Evolutionary conservation across 2,888 invertebrate species (phyloP).

Genomic region (Parnassius glacialis): DNA sequence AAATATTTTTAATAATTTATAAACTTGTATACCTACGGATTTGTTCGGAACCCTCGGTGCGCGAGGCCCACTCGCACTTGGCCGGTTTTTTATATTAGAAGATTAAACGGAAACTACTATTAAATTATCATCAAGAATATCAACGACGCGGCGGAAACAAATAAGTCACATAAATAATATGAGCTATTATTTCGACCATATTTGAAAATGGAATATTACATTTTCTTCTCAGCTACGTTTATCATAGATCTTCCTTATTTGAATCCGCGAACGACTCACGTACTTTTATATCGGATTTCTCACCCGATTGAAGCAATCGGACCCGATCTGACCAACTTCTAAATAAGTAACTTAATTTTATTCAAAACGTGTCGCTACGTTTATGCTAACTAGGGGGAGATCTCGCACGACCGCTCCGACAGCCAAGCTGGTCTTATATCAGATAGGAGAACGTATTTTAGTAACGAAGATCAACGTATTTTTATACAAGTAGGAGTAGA

Average conservation of each 20-base stretch:
- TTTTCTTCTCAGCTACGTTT: conserved; percentile 5
- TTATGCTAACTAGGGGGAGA: conserved; percentile 71
- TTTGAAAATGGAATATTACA: conserved; percentile 14
- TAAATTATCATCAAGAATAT: too few relatives aligned
- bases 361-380: conserved; percentile 75
- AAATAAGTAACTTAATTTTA: conserved; percentile 64
- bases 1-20: too few relatives aligned
- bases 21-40: too few relatives aligned
- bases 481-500: not conserved
- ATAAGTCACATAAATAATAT: too few relatives aligned
- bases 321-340: conserved; percentile 51
- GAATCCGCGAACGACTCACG: conserved; percentile 38
- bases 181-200: not conserved
- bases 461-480: not conserved
- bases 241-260: conserved; percentile 24
- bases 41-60: too few relatives aligned
- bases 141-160: too few relatives aligned
- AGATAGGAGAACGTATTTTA: conserved; percentile 24
- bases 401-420: conserved; percentile 71
- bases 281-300: conserved; percentile 48
- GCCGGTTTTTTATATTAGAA: too few relatives aligned
- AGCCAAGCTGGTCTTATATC: conserved; percentile 61
- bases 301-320: conserved; percentile 43
- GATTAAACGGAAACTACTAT: too few relatives aligned
- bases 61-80: too few relatives aligned